Percentiles rank a stretch among this genome's conserved stretches.
Conservation (phyloP, 2,797 vertebrate species). For the Choloepus didactylus region DNA sequence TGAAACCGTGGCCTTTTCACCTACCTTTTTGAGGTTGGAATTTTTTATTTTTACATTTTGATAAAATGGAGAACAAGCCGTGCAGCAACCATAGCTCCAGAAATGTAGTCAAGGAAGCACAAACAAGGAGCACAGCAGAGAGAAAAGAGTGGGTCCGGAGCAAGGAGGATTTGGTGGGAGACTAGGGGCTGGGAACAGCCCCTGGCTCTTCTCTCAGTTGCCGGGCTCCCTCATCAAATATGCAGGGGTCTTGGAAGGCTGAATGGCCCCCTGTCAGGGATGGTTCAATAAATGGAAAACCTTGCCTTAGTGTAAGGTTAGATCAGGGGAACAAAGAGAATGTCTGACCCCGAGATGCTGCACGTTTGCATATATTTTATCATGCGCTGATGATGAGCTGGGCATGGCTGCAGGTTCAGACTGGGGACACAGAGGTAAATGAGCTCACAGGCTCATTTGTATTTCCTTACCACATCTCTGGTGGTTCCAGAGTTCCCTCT, state of each 20-base stretch:
- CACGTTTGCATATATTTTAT: rapidly evolving
- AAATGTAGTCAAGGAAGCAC: not conserved
- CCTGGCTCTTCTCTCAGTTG: not conserved
- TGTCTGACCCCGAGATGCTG: not conserved
- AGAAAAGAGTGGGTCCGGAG: not conserved
- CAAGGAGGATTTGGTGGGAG: not conserved
- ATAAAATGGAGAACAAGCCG: constrained; percentile 21
- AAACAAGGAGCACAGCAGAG: rapidly evolving
- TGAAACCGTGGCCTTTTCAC: not conserved
- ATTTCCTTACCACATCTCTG: not conserved
- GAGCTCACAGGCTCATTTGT: not conserved
- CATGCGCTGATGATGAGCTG: not conserved
- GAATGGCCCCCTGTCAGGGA: not conserved
- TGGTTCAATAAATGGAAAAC: not conserved
- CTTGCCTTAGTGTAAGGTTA: not conserved
- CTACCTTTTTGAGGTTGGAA: not conserved
- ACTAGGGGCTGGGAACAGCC: not conserved
- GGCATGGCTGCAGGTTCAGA: not conserved
- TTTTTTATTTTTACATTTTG: not conserved
- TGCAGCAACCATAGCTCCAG: not conserved
- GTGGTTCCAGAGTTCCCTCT: not conserved
- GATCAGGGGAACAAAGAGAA: not conserved
- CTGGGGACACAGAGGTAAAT: not conserved
- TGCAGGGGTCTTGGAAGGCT: not conserved
- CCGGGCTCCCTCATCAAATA: not conserved